Base-by-base conservation (phyloP, 2,888 invertebrate genomes). In the Venusia cambrica region DNA sequence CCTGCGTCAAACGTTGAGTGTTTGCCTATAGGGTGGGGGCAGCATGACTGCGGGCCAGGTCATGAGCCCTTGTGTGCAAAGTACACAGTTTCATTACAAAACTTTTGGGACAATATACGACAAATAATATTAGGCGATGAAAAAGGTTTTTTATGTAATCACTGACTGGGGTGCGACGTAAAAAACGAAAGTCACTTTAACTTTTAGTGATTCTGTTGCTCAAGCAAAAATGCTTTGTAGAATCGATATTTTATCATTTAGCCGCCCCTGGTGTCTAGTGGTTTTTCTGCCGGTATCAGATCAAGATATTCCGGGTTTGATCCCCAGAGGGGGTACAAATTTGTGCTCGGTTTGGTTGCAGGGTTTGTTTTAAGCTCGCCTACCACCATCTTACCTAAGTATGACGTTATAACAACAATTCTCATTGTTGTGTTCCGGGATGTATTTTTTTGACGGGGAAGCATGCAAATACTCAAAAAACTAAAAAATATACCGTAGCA, bases 1-100 rank as follows among this genome's bases (percentile, higher is more conserved):
- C 43, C 45, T 40, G 48, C 43, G 48, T 40, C 42, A 48, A 43
- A 36, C 34, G 36, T 41, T 30, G 36, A 48, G 43, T 48, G 43
- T 48, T 48, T 45, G 38, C 40, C 38, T 34, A 38, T 37, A 33
- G 45, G 38, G 43, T 37, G 38, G 41, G 45, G 32, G 40, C 31
- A 36, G 29, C 39, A 35, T 31, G 27, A 38, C 27, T 42, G 33
- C 30, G 40, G 42, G 38, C 41, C 42, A 41, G 40, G 36, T 40
- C 32, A 33, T 40, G 32, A 33, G 30, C 32, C 29, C 32, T 39
- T 27, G 32, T 29, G 26, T 26, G 29, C 29, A 37, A 37, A 41
- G 33, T 30, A 36, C 41, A 36, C 41, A 32, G 26, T 41, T 32
- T 41, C 25, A 41, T 32, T 41, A 33, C 40, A 40, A 40, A 40